phyloP scores from a whole-genome alignment of 2,797 vertebrate genomes.

The Rhinella marina region DNA sequence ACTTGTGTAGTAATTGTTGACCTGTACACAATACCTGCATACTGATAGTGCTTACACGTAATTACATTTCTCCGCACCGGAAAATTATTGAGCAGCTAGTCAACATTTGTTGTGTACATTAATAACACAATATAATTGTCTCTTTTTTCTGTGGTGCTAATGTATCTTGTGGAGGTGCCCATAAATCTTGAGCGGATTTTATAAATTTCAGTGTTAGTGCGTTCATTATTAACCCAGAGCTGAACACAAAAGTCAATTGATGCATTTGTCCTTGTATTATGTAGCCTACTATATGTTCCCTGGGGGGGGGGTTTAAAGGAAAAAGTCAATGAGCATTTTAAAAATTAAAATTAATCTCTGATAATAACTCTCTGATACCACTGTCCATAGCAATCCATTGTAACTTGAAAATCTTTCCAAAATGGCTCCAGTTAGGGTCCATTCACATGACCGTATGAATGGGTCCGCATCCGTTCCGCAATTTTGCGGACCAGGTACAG shows the following conservation, averaged over 20 bases:
- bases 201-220: neutral
- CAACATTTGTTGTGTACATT: conserved; percentile 36
- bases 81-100: conserved; percentile 30
- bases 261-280: neutral
- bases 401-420: neutral
- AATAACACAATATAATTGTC: conserved; percentile 7
- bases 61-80: conserved; percentile 38
- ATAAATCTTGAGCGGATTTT: neutral
- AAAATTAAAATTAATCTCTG: neutral
- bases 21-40: conserved; percentile 36
- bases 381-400: neutral
- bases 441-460: no score
- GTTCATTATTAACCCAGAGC: neutral
- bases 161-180: neutral
- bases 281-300: no score
- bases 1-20: conserved; percentile 50
- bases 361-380: neutral
- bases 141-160: neutral
- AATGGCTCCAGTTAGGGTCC: neutral
- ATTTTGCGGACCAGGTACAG: no score
- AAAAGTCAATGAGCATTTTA: no score
- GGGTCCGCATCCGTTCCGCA: no score
- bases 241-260: neutral
- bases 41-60: conserved; percentile 31
- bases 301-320: no score